Percentiles rank a stretch among this genome's conserved stretches.
phyloP scores from a whole-genome alignment of 2,888 invertebrate species.

The Biston stratarius region DNA sequence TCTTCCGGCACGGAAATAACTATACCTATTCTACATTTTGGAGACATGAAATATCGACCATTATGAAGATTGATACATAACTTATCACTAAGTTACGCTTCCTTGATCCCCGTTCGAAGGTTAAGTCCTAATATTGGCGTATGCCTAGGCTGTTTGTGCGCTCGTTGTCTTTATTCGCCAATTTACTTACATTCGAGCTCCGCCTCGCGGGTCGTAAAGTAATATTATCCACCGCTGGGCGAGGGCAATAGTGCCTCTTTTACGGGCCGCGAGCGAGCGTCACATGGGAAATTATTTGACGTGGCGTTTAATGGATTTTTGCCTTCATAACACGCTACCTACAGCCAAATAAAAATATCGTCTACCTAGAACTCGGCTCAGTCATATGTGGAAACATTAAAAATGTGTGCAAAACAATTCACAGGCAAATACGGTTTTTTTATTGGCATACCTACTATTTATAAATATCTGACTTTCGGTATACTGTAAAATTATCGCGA shows the following conservation, averaged over 20 bases:
- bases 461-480: constrained; percentile 30
- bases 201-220: constrained; percentile 83
- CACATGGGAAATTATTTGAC: constrained; percentile 87
- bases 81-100: neutral
- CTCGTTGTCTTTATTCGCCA: constrained; percentile 83
- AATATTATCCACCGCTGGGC: constrained; percentile 84
- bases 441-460: constrained; percentile 9
- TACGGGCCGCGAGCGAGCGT: constrained; percentile 84
- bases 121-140: constrained; percentile 34
- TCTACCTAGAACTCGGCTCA: constrained; percentile 56
- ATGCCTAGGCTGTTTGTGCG: constrained; percentile 41
- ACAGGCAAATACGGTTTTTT: neutral
- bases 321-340: constrained; percentile 85
- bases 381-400: constrained; percentile 54
- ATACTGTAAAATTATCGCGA: constrained; percentile 37
- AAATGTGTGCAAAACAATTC: constrained; percentile 46
- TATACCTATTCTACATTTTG: neutral
- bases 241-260: constrained; percentile 85
- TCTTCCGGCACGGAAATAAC: neutral
- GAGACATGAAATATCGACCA: too few species aligned
- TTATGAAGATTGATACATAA: too few species aligned
- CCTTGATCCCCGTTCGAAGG: constrained; percentile 4
- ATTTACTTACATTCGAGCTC: constrained; percentile 83
- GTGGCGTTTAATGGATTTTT: constrained; percentile 86
- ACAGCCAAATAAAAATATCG: constrained; percentile 79